Conservation (phyloP, 2,113 vertebrate genomes). For the Ameiurus melas region DNA sequence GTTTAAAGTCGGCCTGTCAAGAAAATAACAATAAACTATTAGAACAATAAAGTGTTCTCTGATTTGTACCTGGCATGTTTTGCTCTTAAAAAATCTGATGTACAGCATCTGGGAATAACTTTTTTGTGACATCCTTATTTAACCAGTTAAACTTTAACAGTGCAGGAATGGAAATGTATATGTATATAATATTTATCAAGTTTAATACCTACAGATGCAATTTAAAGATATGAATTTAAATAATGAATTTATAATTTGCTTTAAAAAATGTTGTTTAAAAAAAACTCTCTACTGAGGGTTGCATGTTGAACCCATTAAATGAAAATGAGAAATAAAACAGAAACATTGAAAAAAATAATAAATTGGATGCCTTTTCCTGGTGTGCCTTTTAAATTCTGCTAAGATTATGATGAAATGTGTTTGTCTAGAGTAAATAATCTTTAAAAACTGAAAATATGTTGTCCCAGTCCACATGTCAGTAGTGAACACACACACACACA, state of each 20-base stretch:
- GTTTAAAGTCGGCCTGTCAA: not conserved
- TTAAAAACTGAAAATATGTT: no score
- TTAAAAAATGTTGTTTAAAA: no score
- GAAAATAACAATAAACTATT: not conserved
- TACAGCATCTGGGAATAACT: not conserved
- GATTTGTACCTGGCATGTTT: not conserved
- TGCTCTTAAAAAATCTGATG: not conserved
- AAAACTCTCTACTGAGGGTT: no score
- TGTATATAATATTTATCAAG: not conserved
- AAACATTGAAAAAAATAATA: no score
- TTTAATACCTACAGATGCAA: not conserved
- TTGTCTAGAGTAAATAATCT: no score
- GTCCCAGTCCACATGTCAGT: no score
- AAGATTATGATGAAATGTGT: no score
- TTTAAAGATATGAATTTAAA: not conserved
- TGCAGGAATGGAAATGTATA: not conserved
- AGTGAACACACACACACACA: no score
- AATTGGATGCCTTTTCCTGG: no score
- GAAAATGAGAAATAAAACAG: no score
- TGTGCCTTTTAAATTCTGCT: no score
- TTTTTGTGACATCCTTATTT: not conserved
- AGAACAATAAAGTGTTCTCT: not conserved
- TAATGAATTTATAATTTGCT: not conserved
- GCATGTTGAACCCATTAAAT: no score
- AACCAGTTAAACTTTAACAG: not conserved